Evolutionary conservation across 1,140 invertebrate genomes (phyloP), one percentile per base, ranked within the genome.

Genomic region (Coptotermes formosanus): DNA sequence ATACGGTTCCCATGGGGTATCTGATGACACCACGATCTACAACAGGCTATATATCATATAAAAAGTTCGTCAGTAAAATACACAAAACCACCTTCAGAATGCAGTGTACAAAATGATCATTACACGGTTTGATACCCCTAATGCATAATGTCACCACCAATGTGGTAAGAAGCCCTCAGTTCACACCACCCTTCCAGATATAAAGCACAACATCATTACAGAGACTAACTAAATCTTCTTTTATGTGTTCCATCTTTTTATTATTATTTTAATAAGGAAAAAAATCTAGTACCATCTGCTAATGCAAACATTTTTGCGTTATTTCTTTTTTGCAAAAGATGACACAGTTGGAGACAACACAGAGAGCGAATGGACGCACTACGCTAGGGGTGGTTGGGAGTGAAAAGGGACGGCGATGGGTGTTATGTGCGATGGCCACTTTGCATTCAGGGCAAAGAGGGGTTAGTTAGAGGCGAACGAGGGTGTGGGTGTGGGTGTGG

Each of bases 271-370:
- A 59, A 59, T 84, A 84, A 52, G 48, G 45, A 59, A 84, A 52
- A n/a, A 84, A 84, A 84, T 52, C 48, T 84, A 84, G 83, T 84
- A 84, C 83, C 83, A 84, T 84, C 83, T 84, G 83, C 44, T 84
- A 84, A 32, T 45, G 83, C 44, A 84, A 84, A 84, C 83, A 82
- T 75, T 84, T 52, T 52, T 52, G 43, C 44, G 25, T 48, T 83
- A n/a, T 48, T 43, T 83, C 48, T 38, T 84, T n/a, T 52, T 52
- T 52, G 83, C 45, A 52, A 84, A 52, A 84, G 83, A 84, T 84
- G 83, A 84, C 83, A 84, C 83, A 52, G 44, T 45, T n/a, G 83
- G 44, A 84, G 83, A 84, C 83, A 84, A n/a, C 38, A 4, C 64
- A 75, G 64, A 30, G n/a, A 75, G 64, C 11, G 52, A 8, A 16